Conservation (phyloP, 2,113 vertebrate genomes). For the Urocitellus parryii region DNA sequence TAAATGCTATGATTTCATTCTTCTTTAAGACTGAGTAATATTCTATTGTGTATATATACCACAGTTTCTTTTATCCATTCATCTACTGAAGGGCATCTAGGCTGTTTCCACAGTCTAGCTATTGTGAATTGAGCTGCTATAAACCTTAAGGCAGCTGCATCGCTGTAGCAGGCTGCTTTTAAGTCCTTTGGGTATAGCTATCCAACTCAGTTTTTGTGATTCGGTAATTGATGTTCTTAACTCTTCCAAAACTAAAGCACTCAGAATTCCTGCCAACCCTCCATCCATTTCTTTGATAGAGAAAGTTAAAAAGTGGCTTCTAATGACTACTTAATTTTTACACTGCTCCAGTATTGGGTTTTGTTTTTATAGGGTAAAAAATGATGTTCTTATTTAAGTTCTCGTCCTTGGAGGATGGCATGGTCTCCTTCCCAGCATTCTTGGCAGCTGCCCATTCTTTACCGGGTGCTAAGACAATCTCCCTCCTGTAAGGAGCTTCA, state of each 20-base stretch:
- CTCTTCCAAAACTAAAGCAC: neutral
- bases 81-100: no score
- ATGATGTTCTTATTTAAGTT: neutral
- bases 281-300: neutral
- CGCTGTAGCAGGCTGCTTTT: no score
- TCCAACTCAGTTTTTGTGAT: neutral
- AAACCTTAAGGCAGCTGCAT: no score
- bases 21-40: no score
- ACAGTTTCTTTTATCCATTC: no score
- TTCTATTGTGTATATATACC: no score
- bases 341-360: neutral
- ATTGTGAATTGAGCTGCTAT: no score
- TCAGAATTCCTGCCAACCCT: neutral
- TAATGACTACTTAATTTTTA: neutral
- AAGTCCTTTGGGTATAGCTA: no score
- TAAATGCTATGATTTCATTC: no score
- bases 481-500: neutral
- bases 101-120: no score
- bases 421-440: neutral
- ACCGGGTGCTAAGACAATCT: slow-evolving; percentile 21
- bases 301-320: neutral
- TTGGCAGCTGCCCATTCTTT: neutral
- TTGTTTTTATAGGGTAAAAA: neutral
- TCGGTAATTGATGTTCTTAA: neutral
- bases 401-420: neutral